phyloP scores from a whole-genome alignment of 2,888 invertebrate species.

The Euzophera pinguis region DNA sequence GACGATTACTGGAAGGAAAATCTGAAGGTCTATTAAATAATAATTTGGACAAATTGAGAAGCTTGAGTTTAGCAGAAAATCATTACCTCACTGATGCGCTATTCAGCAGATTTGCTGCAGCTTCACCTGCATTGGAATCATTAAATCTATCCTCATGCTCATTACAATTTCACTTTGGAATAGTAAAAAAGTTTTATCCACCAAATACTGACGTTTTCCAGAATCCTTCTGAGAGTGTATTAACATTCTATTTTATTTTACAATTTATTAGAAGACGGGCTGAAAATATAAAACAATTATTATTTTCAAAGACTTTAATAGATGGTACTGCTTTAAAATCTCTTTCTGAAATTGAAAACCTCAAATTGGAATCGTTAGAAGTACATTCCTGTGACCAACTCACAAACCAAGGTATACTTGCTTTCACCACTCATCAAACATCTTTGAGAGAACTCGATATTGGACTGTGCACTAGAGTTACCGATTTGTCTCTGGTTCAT shows the following conservation, averaged over 20 bases:
- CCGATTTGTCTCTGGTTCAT: slow-evolving; percentile 80
- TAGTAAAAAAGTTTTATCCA: slow-evolving; percentile 85
- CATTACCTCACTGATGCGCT: slow-evolving; percentile 88
- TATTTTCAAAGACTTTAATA: slow-evolving; percentile 84
- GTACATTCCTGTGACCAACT: slow-evolving; percentile 82
- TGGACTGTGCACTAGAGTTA: slow-evolving; percentile 82
- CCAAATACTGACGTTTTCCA: slow-evolving; percentile 49
- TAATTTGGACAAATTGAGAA: slow-evolving; percentile 74
- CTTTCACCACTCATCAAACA: slow-evolving; percentile 77
- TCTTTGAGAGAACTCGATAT: slow-evolving; percentile 80
- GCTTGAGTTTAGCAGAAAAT: slow-evolving; percentile 82
- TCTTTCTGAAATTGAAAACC: slow-evolving; percentile 72
- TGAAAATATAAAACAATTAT: slow-evolving; percentile 76
- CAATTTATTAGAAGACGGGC: slow-evolving; percentile 78
- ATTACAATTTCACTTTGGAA: slow-evolving; percentile 84
- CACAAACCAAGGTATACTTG: slow-evolving; percentile 77
- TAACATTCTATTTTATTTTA: slow-evolving; percentile 84
- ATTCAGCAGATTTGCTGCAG: slow-evolving; percentile 81
- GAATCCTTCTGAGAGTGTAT: slow-evolving; percentile 82
- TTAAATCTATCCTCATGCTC: slow-evolving; percentile 84
- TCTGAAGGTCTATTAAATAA: slow-evolving; percentile 71
- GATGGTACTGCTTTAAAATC: slow-evolving; percentile 81
- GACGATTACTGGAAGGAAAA: slow-evolving; percentile 81
- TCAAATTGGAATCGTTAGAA: slow-evolving; percentile 74
- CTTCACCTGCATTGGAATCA: slow-evolving; percentile 80